Conservation (phyloP, 1,140 invertebrate genomes). For the Sinella curviseta region DNA sequence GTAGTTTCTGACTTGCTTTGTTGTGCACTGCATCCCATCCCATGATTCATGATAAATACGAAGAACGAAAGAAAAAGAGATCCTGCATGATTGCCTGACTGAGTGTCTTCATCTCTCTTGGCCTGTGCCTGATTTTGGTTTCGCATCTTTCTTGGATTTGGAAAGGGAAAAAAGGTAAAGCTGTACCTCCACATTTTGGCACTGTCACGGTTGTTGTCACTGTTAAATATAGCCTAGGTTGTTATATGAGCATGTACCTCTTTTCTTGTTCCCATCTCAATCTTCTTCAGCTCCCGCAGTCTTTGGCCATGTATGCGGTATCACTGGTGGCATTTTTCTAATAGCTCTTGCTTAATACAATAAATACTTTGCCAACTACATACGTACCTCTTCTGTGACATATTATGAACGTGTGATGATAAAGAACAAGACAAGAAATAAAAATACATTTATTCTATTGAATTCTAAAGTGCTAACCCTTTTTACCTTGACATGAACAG, state of each 20-base stretch:
- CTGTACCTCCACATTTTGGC: too few species aligned
- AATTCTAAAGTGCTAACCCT: background rate
- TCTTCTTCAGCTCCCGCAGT: constrained; percentile 18
- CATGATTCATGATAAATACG: too few species aligned
- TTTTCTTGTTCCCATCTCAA: background rate
- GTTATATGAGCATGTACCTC: background rate
- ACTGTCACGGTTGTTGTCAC: background rate
- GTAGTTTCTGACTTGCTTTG: too few species aligned
- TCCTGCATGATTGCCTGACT: background rate
- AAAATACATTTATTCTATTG: background rate
- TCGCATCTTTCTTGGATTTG: background rate
- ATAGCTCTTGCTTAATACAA: background rate
- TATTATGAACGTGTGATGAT: background rate
- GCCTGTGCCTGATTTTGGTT: background rate
- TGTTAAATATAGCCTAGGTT: background rate
- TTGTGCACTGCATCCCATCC: too few species aligned
- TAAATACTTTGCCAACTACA: background rate
- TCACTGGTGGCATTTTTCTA: constrained; percentile 19
- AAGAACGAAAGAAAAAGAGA: background rate
- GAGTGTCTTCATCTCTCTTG: too few species aligned
- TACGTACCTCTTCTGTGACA: background rate
- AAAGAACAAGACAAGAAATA: too few species aligned
- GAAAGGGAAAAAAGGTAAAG: background rate
- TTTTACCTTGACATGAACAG: constrained; percentile 8
- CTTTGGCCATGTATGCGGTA: constrained; percentile 26